Base-by-base conservation (phyloP, 2,113 vertebrate genomes). In the Alces alces region DNA sequence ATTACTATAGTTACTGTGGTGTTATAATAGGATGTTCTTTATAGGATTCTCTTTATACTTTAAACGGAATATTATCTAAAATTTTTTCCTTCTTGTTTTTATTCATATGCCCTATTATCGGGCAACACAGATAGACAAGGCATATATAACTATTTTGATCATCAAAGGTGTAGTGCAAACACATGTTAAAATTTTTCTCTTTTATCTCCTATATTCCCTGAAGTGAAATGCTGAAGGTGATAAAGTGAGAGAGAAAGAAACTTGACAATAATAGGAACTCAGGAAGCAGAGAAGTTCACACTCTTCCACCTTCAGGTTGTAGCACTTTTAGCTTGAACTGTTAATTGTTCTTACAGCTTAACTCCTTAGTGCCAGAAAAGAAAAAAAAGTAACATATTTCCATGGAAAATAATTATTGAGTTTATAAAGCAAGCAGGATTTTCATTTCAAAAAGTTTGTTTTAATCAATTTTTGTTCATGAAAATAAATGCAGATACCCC, bases 331-430 rank as follows among this genome's bases (percentile, higher is more conserved):
- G 79, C 84, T 89, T 95, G 76, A 98, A 85, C 30, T 30, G 85
- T 96, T 98, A 98, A 98, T 98, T 99, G 85, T 95, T 97, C 27
- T 95, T 96, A n/a, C 23, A 60, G 17, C 25, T 97, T 98, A 97
- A 97, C 55, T 58, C 39, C 95, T 94, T 88, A 88, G 12, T 33
- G 85, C 55, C n/a, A 30, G 12, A n/a, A 43, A 21, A 52, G 54
- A 61, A 0, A 21, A 95, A 0, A 66, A 92, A 73, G 5, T 2
- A 7, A 17, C 52, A 27, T 82, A 0, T 91, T 61, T 36, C 43
- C 10, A 52, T 7, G 10, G 43, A 84, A 85, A 87, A 39, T 64
- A 54, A 82, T 43, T 83, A 45, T 36, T 28, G 13, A 28, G 73
- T n/a, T 92, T 43, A 47, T 78, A 86, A 23, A 39, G 2, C 28